phyloP scores from a whole-genome alignment of 1,140 invertebrate species.

The Pollicipes pollicipes region DNA sequence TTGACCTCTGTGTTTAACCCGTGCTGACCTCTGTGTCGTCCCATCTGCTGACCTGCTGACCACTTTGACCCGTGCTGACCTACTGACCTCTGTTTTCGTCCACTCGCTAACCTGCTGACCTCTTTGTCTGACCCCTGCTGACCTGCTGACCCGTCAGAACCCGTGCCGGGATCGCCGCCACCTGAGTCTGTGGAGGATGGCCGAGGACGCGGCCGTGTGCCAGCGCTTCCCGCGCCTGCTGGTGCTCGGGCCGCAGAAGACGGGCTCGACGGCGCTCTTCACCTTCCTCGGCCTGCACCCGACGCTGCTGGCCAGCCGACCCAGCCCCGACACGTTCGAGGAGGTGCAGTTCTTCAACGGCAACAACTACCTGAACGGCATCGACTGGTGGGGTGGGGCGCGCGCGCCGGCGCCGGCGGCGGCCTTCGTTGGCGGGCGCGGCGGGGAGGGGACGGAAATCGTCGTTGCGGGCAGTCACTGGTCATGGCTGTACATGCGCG shows the following conservation, averaged over 20 bases:
- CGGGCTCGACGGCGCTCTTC: conserved; percentile 93
- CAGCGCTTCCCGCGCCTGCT: conserved; percentile 81
- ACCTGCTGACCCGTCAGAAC: too few relatives aligned
- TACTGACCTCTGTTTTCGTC: too few relatives aligned
- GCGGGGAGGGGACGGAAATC: too few relatives aligned
- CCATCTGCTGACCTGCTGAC: too few relatives aligned
- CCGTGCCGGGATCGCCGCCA: conserved; percentile 88
- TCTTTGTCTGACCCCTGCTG: conserved; percentile 24
- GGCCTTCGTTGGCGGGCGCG: too few relatives aligned
- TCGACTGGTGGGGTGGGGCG: conserved; percentile 63
- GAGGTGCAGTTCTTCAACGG: conserved; percentile 99
- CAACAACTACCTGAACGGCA: conserved; percentile 81
- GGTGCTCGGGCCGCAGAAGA: conserved; percentile 97
- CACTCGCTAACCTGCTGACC: too few relatives aligned
- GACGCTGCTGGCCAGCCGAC: conserved; percentile 72
- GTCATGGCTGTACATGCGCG: too few relatives aligned
- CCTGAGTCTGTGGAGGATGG: conserved; percentile 64
- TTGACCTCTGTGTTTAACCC: conserved; percentile 22
- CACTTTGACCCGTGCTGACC: too few relatives aligned
- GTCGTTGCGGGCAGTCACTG: too few relatives aligned
- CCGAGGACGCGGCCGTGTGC: conserved; percentile 68
- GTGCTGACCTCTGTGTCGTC: too few relatives aligned
- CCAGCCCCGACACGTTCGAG: conserved; percentile 85
- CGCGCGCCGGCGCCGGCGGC: neutral
- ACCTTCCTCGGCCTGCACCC: conserved; percentile 93